A percentile compares a stretch with the other conserved stretches of the same genome.
phyloP scores from a whole-genome alignment of 1,140 invertebrate genomes.

The Hycleus phaleratus region DNA sequence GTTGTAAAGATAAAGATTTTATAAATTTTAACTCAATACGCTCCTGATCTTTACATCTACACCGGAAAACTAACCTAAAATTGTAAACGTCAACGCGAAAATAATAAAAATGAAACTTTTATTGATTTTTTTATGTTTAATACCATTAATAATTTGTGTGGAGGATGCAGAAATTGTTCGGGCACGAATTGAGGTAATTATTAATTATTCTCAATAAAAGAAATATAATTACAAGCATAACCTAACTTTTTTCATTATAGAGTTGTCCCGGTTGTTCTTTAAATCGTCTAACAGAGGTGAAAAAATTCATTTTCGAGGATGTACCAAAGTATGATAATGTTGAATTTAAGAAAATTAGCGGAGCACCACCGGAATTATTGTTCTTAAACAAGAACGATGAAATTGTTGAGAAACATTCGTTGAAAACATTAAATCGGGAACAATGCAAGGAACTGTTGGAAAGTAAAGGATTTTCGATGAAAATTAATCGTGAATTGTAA shows the following conservation, averaged over 20 bases:
- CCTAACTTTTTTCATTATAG: slow-evolving; percentile 44
- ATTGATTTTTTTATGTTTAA: too few relatives aligned
- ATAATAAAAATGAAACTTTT: too few relatives aligned
- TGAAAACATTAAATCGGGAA: slow-evolving; percentile 51
- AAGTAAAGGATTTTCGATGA: slow-evolving; percentile 49
- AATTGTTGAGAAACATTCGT: slow-evolving; percentile 54
- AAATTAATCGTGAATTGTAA: slow-evolving; percentile 14
- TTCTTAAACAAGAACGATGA: slow-evolving; percentile 52
- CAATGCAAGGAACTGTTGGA: slow-evolving; percentile 61
- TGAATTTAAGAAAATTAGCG: slow-evolving; percentile 59
- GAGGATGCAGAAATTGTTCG: too few relatives aligned
- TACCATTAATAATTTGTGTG: too few relatives aligned
- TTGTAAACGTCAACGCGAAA: too few relatives aligned
- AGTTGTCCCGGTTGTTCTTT: slow-evolving; percentile 69
- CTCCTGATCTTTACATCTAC: too few relatives aligned
- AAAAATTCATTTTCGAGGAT: slow-evolving; percentile 66
- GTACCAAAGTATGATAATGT: slow-evolving; percentile 59
- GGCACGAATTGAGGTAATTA: too few relatives aligned
- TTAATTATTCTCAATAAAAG: too few relatives aligned
- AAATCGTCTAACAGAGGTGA: slow-evolving; percentile 65
- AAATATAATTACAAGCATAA: too few relatives aligned
- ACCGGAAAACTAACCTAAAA: too few relatives aligned
- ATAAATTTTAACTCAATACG: too few relatives aligned
- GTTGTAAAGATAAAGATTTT: too few relatives aligned
- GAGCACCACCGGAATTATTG: slow-evolving; percentile 59